Base-by-base conservation (phyloP, 2,113 vertebrate species). In the Crypturellus undulatus region DNA sequence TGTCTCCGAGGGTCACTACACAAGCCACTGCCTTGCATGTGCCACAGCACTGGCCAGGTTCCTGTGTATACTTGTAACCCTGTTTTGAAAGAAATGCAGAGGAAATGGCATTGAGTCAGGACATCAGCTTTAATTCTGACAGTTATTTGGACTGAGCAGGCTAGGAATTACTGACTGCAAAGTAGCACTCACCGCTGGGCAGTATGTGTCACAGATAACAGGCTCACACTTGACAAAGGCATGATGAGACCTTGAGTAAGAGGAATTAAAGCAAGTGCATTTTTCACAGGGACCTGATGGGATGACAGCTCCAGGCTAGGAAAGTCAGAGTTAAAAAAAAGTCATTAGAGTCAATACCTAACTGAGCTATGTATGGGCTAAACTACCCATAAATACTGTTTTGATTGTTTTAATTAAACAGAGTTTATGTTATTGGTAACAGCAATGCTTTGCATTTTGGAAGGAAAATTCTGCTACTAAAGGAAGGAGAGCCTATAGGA, bases 231-330 rank as follows among this genome's bases (percentile, higher is more conserved):
- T 73, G 52, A 98, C 62, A 2, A 6, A 1, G 4, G 79, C 10
- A 0, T 16, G 68, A 18, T 75, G 70, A 5, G 7, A 24, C 3
- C 2, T 8, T 19, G 82, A 12, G 26, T 73, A 14, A 13, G 71
- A 11, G 19, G 80, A 40, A 21, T 54, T 36, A 63, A 95, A 92
- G 20, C 98, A 98, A 12, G 20, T 43, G 26, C 98, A 98, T 7
- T 92, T 93, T 36, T 97, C 92, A n/a, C 98, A 98, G 9, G 72
- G 86, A 11, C 79, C 90, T 9, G 89, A 96, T 76, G 95, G 97
- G 59, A 98, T 16, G 6, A 93, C 18, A 11, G 80, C 47, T 21
- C 98, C 98, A 3, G 98, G 98, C 98, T 98, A 68, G 38, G 30
- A 3, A 77, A 52, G 12, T 38, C 30, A 88, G 65, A 20, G 49